Conservation (phyloP, 2,113 vertebrate species). For the Pimephales promelas region DNA sequence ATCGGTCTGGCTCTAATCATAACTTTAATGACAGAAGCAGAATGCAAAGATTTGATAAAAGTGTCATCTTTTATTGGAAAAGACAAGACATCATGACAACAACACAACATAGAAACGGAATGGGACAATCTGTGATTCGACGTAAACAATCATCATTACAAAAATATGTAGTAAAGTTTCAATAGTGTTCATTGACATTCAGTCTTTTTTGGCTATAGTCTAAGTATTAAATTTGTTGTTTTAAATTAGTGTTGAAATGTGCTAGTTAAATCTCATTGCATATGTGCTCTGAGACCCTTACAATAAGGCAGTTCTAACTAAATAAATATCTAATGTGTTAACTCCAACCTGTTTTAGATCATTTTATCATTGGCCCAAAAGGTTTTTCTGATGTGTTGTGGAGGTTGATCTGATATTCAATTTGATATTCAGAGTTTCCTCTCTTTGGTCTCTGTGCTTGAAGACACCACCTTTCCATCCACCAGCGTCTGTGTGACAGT, state of each 20-base stretch:
- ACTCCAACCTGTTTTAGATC: not conserved
- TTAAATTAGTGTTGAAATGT: conserved; percentile 33
- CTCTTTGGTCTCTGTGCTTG: conserved; percentile 85
- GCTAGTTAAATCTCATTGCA: not conserved
- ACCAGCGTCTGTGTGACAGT: conserved; percentile 86
- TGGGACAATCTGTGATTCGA: not conserved
- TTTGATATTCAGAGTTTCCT: conserved; percentile 63
- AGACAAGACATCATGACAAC: not conserved
- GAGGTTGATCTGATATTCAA: not conserved
- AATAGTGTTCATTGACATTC: not conserved
- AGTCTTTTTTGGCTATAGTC: not conserved
- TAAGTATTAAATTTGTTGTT: not conserved
- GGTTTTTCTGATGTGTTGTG: conserved; percentile 53
- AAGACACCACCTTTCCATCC: conserved; percentile 87
- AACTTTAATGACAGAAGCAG: not conserved
- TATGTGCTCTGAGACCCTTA: not conserved
- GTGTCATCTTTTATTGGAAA: conserved; percentile 43
- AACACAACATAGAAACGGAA: conserved; percentile 51
- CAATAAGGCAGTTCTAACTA: conserved; percentile 9
- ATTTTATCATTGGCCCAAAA: conserved; percentile 42
- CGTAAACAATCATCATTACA: conserved; percentile 2
- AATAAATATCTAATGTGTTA: conserved; percentile 19
- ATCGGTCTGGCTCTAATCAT: too few relatives aligned
- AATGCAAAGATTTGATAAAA: conserved; percentile 9
- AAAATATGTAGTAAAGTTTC: not conserved